Percentiles rank a stretch among this genome's conserved stretches.
Evolutionary conservation across 2,113 vertebrate genomes (phyloP).

Genomic region (Limanda limanda): DNA sequence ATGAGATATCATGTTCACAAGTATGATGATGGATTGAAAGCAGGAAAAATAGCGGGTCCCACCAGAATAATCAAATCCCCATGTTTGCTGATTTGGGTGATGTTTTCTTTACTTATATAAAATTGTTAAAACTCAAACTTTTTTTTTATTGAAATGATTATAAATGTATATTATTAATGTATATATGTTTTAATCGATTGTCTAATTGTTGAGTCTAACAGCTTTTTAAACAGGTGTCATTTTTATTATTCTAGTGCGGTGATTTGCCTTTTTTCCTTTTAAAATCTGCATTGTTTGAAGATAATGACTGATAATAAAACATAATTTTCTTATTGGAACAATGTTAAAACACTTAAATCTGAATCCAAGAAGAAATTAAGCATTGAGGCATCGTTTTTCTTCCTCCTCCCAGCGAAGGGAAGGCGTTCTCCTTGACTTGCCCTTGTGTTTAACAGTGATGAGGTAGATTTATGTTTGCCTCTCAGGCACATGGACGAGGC

Average conservation of each 20-base stretch:
- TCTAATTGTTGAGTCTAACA: no score
- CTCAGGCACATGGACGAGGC: slow-evolving; percentile 50
- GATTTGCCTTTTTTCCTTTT: neutral
- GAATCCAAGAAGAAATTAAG: slow-evolving; percentile 17
- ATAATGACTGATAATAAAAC: neutral
- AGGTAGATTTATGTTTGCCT: slow-evolving; percentile 75
- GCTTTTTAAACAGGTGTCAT: neutral
- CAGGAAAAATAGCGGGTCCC: no score
- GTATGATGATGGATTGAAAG: no score
- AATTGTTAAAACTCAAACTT: no score
- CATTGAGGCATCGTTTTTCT: slow-evolving; percentile 1
- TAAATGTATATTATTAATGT: no score
- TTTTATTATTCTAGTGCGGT: neutral
- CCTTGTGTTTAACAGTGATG: slow-evolving; percentile 74
- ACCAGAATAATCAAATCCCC: no score
- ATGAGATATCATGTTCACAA: no score
- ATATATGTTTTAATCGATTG: no score
- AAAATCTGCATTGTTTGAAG: neutral
- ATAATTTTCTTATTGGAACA: no score
- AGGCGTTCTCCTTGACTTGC: slow-evolving; percentile 55
- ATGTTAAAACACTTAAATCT: neutral
- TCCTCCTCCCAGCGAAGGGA: slow-evolving; percentile 29
- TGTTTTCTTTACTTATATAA: neutral
- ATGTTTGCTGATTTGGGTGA: no score
- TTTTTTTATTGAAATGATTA: neutral